Conservation (phyloP, 2,888 invertebrate species). For the Strigamia maritima region DNA sequence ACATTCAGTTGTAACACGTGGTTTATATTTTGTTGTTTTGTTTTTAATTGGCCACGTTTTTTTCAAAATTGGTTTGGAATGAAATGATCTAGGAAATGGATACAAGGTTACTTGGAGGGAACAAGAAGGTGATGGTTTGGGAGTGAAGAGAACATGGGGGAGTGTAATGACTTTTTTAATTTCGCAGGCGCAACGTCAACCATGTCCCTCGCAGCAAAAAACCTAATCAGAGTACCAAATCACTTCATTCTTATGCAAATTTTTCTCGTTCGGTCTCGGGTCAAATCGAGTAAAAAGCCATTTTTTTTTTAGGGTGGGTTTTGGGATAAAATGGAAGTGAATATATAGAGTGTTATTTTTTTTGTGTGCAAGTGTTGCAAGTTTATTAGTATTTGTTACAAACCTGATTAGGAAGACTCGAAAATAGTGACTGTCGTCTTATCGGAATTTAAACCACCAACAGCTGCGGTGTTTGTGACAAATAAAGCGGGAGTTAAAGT, state of each 20-base stretch:
- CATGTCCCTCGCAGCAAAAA: slow-evolving; percentile 2
- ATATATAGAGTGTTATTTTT: not conserved
- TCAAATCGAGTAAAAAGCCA: not conserved
- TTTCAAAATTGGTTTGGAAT: not conserved
- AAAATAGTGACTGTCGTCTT: slow-evolving; percentile 17
- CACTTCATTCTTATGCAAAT: slow-evolving; percentile 28
- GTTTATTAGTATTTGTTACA: not conserved
- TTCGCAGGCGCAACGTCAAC: not conserved
- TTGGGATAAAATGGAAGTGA: not conserved
- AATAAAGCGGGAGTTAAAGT: slow-evolving; percentile 6
- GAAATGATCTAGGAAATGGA: not conserved
- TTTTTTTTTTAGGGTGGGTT: not conserved
- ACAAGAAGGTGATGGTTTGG: not conserved
- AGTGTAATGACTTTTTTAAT: slow-evolving; percentile 29
- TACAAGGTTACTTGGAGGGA: not conserved
- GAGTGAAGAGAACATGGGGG: not conserved
- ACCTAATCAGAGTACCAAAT: slow-evolving; percentile 16
- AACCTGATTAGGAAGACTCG: not conserved
- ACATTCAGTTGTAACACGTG: not conserved
- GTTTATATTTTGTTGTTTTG: not conserved
- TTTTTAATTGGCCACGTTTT: not conserved
- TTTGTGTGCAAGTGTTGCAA: not conserved
- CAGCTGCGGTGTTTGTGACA: slow-evolving; percentile 28
- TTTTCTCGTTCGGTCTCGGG: not conserved
- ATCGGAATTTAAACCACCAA: slow-evolving; percentile 21